Base-by-base conservation (phyloP, 2,797 vertebrate genomes). In the Mormyrus proboscirostris region DNA sequence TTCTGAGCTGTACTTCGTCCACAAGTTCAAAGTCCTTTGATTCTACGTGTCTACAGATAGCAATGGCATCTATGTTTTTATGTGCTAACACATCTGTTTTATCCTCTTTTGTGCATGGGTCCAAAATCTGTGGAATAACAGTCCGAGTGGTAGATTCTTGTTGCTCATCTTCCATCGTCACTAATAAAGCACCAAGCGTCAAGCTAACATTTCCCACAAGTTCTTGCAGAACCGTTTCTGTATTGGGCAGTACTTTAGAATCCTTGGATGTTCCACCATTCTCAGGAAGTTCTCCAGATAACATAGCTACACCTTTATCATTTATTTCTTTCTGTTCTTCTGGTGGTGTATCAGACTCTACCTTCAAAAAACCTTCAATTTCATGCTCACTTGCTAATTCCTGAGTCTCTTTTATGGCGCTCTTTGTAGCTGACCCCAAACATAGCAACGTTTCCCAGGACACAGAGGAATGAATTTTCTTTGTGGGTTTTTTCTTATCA, bases 371-470 rank as follows among this genome's bases (percentile, higher is more conserved):
- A 22, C 93, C 93, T 82, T 93, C 94, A 12, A 94, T 88, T 29
- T 90, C 53, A 0, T 59, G 89, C 7, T 96, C 96, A 0, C 92
- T 19, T 12, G 90, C 88, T 83, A 84, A 62, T 87, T 91, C 90
- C 91, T 91, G 94, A 38, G 86, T 90, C 90, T 93, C 93, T 91
- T 97, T 98, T 47, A 96, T 94, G n/a, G 96, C 96, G 91, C 96
- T 96, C 92, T 96, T 98, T 93, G 97, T 98, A 85, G 97, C 96
- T 0, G 98, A 98, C 0, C 97, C 95, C 84, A 96, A 96, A 91
- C 98, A 99, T 86, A 99, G 96, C 90, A 99, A 94, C 0, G 97
- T 95, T 90, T 99, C 99, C 98, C 98, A 99, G 8, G 98, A 98
- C 88, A 98, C 96, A 0, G 96, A 96, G 0, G 96, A 96, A n/a